phyloP scores from a whole-genome alignment of 1,140 invertebrate species.

The Drosophila saltans region DNA sequence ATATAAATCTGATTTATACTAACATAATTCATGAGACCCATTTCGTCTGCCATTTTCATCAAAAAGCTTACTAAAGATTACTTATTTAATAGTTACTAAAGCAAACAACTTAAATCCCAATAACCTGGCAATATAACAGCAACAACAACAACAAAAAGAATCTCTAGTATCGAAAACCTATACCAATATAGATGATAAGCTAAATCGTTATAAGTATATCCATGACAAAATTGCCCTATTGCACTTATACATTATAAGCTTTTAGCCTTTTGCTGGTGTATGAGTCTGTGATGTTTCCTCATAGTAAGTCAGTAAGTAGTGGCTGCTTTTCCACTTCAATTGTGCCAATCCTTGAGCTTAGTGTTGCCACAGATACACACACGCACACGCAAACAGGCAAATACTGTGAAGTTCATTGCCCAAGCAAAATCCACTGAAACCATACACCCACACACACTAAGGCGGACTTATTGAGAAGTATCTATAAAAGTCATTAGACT shows the following conservation, averaged over 20 bases:
- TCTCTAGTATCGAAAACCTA: conserved; percentile 25
- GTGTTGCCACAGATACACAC: conserved; percentile 45
- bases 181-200: conserved; percentile 33
- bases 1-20: too few species aligned
- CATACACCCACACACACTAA: conserved; percentile 5
- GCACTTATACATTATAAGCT: conserved; percentile 52
- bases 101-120: conserved; percentile 13
- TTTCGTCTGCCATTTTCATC: background rate
- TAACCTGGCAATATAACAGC: conserved; percentile 33
- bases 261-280: conserved; percentile 44
- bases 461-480: conserved; percentile 44
- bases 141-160: background rate
- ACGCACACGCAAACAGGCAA: background rate
- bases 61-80: background rate
- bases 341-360: conserved; percentile 53
- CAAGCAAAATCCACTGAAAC: conserved; percentile 25
- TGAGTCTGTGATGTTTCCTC: background rate
- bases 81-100: background rate
- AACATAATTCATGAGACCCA: too few species aligned
- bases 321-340: conserved; percentile 50
- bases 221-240: background rate
- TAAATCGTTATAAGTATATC: conserved; percentile 40
- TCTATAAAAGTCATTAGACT: conserved; percentile 71
- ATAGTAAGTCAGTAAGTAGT: conserved; percentile 9
- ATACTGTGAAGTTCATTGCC: conserved; percentile 56